Evolutionary conservation across 2,888 invertebrate species (phyloP).

Genomic region (Zonitis immaculata): DNA sequence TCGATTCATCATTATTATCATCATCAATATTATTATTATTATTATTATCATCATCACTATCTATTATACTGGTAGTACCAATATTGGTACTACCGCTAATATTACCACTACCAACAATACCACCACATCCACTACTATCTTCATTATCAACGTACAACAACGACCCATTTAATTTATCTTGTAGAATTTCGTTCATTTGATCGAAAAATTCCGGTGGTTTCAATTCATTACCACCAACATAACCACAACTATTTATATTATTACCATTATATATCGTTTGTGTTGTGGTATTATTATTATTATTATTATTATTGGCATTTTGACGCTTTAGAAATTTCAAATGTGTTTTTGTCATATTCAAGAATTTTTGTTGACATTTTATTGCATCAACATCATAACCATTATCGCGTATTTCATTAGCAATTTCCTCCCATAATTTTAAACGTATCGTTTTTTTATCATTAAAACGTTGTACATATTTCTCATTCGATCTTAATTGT

Average conservation of each 20-base stretch:
- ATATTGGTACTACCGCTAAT: not conserved
- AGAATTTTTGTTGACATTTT: conserved; percentile 8
- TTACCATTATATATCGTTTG: not conserved
- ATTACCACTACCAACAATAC: not conserved
- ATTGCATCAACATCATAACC: conserved; percentile 9
- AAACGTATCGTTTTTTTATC: conserved; percentile 1
- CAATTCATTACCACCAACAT: not conserved
- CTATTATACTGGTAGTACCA: not conserved
- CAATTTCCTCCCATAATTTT: conserved; percentile 8
- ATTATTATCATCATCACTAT: not conserved
- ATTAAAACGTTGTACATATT: conserved; percentile 2
- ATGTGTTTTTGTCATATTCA: conserved; percentile 4
- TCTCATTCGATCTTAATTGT: conserved; percentile 3
- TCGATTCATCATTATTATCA: not conserved
- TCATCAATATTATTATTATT: not conserved
- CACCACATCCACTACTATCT: not conserved
- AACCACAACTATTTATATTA: no score
- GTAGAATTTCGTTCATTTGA: not conserved
- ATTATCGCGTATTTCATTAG: conserved; percentile 4
- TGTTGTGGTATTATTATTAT: not conserved
- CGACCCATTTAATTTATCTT: not conserved
- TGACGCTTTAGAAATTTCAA: not conserved
- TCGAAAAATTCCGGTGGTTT: not conserved
- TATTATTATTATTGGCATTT: not conserved
- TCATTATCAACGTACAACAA: not conserved